phyloP scores from a whole-genome alignment of 2,113 vertebrate genomes.

The Apus apus region DNA sequence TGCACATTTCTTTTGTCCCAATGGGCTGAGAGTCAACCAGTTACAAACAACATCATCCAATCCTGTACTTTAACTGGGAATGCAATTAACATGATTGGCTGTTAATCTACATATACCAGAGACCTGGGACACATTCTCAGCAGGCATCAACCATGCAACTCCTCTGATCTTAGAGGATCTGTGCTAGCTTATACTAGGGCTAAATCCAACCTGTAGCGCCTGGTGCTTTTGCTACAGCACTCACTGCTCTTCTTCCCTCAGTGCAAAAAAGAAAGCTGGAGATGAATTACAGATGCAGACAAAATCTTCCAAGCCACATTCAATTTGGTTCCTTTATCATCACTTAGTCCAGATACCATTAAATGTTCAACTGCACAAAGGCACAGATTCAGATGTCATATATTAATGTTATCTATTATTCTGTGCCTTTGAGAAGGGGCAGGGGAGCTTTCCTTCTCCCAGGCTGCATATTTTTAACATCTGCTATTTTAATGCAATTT shows the following conservation, averaged over 20 bases:
- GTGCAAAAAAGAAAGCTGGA: neutral
- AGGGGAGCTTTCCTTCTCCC: neutral
- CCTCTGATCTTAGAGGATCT: neutral
- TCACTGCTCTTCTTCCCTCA: neutral
- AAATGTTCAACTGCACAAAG: conserved; percentile 2
- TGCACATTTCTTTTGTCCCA: neutral
- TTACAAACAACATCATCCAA: neutral
- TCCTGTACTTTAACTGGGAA: neutral
- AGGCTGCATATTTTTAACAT: conserved; percentile 45
- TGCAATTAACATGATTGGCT: neutral
- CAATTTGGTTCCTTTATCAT: conserved; percentile 54
- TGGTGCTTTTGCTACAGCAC: neutral
- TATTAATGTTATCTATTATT: conserved; percentile 46
- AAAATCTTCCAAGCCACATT: conserved; percentile 59
- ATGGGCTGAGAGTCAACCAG: neutral
- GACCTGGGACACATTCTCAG: neutral
- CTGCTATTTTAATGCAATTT: conserved; percentile 50
- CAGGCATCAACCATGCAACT: neutral
- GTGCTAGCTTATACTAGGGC: neutral
- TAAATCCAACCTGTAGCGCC: neutral
- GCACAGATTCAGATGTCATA: neutral
- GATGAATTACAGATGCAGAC: conserved; percentile 56
- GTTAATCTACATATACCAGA: neutral
- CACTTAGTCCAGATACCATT: conserved; percentile 47
- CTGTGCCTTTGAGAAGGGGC: neutral